These are phyloP conservation scores for Rhadina sibilatrix DNA, from an alignment of 2,113 vertebrate species.

Conservation along the genomic window DNA sequence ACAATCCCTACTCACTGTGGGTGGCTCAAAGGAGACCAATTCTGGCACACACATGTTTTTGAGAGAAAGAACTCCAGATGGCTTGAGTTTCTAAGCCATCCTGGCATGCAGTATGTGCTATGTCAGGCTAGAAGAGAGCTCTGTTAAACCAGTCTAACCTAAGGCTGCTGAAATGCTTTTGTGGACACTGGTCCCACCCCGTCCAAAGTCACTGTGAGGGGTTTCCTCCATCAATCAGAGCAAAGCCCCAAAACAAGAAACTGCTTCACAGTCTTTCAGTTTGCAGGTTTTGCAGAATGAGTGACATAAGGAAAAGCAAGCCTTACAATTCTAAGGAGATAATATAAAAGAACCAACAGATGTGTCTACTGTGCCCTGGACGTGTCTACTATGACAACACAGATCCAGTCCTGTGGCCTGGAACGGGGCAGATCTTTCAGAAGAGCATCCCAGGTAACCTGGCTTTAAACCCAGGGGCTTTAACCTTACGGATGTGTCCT, in stretches of 20 bases:
- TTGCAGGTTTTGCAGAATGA: neutral
- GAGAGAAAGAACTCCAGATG: constrained; percentile 22
- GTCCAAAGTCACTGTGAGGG: neutral
- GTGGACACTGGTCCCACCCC: neutral
- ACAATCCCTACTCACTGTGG: constrained; percentile 5
- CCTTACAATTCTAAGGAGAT: neutral
- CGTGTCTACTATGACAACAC: neutral
- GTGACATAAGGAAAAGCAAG: neutral
- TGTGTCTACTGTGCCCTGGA: neutral
- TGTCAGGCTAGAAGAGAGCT: neutral
- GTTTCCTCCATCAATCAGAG: neutral
- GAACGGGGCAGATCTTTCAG: neutral
- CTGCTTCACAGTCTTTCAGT: neutral
- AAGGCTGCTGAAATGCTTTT: neutral
- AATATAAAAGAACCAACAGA: neutral
- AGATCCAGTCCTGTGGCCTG: neutral
- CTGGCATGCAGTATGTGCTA: neutral
- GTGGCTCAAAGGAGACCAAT: constrained; percentile 17
- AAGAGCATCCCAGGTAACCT: neutral
- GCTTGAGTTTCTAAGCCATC: constrained; percentile 16
- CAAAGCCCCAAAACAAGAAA: neutral
- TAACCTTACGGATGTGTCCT: neutral
- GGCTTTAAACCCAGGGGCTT: neutral
- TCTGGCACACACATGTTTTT: neutral
- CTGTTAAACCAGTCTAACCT: neutral